These are phyloP conservation scores for Atrichornis clamosus DNA, from an alignment of 2,113 vertebrate species.

Conservation along the genomic window DNA sequence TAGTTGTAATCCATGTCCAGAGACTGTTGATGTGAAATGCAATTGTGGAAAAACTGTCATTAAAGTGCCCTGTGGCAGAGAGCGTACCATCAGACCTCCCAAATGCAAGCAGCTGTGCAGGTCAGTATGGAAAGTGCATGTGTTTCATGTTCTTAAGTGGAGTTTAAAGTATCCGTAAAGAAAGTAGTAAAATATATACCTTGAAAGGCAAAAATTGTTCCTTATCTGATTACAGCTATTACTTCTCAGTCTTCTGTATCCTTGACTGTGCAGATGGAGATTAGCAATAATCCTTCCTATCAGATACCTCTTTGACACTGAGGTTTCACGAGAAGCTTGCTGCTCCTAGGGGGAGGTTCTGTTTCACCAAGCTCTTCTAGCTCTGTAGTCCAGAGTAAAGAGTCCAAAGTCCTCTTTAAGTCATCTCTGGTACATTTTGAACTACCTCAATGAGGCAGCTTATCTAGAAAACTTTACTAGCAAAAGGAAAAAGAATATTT, in stretches of 20 bases:
- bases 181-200: not conserved
- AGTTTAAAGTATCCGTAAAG: not conserved
- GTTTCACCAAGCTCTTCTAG: not conserved
- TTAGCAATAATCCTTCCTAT: not conserved
- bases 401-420: too few species aligned
- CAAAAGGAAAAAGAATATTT: not conserved
- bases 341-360: not conserved
- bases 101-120: constrained; percentile 84
- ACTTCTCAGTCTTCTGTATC: not conserved
- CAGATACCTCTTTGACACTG: not conserved
- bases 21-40: constrained; percentile 83
- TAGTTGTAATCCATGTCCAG: constrained; percentile 87
- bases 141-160: not conserved
- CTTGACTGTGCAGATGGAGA: not conserved
- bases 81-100: constrained; percentile 84
- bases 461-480: not conserved
- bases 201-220: not conserved
- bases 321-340: not conserved
- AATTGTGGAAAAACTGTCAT: constrained; percentile 78
- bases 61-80: constrained; percentile 85
- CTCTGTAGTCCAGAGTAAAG: not conserved
- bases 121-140: constrained; percentile 51
- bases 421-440: not conserved
- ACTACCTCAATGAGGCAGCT: not conserved
- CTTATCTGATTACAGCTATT: not conserved